A percentile compares a stretch with the other conserved stretches of the same genome.
phyloP scores from a whole-genome alignment of 1,140 invertebrate species.

The Cyclargus thomasi region DNA sequence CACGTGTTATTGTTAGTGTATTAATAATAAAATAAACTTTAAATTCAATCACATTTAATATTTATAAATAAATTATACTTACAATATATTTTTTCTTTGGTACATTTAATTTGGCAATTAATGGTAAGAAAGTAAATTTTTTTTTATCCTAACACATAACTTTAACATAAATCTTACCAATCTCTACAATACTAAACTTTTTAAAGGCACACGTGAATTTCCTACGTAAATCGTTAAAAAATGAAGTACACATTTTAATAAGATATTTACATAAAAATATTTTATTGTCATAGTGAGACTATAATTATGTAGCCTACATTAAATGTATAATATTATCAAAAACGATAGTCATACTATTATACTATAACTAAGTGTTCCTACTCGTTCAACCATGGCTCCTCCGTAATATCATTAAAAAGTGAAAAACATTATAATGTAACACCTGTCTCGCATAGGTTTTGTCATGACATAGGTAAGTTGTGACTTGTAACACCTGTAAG shows the following conservation, averaged over 20 bases:
- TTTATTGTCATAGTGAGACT: conserved; percentile 11
- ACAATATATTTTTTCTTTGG: conserved; percentile 37
- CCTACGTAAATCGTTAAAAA: not conserved
- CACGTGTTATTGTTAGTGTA: not conserved
- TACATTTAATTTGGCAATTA: conserved; percentile 36
- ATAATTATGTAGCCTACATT: too few species aligned
- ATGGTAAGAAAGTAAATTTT: conserved; percentile 17
- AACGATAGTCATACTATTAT: too few species aligned
- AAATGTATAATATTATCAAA: too few species aligned
- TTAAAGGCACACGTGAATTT: not conserved
- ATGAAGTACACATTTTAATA: conserved; percentile 8
- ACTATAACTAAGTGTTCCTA: too few species aligned
- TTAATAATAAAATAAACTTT: not conserved
- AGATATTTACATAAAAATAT: conserved; percentile 11
- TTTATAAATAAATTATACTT: conserved; percentile 36
- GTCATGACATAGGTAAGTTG: too few species aligned
- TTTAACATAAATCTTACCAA: not conserved
- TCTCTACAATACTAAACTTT: not conserved
- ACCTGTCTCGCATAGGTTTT: too few species aligned
- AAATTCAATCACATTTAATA: conserved; percentile 29
- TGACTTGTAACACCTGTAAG: too few species aligned
- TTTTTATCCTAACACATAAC: not conserved
- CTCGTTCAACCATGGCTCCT: too few species aligned
- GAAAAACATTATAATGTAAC: too few species aligned
- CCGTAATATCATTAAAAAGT: too few species aligned